phyloP scores from a whole-genome alignment of 1,140 invertebrate genomes.

The Tribolium castaneum region DNA sequence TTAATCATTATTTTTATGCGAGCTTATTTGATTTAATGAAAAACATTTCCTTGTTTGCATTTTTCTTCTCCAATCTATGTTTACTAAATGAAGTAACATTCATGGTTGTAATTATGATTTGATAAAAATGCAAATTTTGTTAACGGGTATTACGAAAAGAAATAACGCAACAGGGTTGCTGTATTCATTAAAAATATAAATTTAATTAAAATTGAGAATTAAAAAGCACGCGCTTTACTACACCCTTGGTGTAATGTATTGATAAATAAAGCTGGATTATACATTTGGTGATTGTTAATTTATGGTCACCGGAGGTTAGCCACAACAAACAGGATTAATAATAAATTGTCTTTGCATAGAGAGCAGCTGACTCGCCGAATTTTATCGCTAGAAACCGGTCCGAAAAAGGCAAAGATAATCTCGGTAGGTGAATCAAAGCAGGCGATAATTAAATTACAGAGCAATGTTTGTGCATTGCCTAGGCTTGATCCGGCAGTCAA shows the following conservation, averaged over 20 bases:
- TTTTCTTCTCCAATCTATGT: not conserved
- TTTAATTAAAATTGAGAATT: not conserved
- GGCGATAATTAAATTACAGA: conserved; percentile 48
- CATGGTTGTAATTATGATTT: not conserved
- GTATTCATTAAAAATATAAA: not conserved
- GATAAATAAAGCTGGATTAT: no score
- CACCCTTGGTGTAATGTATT: no score
- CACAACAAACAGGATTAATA: no score
- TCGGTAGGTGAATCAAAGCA: conserved; percentile 44
- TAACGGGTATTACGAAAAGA: not conserved
- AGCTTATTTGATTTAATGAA: not conserved
- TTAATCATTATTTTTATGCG: not conserved
- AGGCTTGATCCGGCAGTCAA: conserved; percentile 50
- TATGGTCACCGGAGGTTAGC: no score
- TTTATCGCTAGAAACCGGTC: not conserved
- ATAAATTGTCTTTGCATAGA: no score
- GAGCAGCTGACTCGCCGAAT: no score
- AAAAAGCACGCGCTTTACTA: not conserved
- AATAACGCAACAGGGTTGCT: not conserved
- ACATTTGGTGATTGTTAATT: no score
- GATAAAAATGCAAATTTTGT: conserved; percentile 1
- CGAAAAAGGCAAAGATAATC: conserved; percentile 44
- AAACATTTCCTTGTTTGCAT: not conserved
- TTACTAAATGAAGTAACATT: not conserved
- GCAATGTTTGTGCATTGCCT: conserved; percentile 50